phyloP scores from a whole-genome alignment of 2,888 invertebrate genomes.

The Ectemnius continuus region DNA sequence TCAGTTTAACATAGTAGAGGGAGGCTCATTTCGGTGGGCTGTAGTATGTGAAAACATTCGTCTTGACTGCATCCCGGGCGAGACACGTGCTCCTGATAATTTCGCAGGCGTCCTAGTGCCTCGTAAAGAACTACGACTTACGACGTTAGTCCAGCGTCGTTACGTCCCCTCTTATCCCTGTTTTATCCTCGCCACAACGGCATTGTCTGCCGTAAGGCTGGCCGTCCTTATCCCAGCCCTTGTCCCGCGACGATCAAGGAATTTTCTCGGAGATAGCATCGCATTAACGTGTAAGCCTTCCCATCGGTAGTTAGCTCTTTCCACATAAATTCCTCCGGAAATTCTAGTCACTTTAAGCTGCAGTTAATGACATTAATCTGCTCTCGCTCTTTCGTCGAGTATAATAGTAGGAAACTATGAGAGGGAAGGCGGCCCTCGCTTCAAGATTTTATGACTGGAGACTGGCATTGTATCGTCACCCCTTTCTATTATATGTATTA shows the following conservation, averaged over 20 bases:
- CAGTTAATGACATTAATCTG: neutral
- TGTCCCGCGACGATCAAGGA: constrained; percentile 37
- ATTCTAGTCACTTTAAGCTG: neutral
- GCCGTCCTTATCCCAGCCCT: constrained; percentile 38
- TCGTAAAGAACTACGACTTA: constrained; percentile 70
- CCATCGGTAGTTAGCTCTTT: constrained; percentile 7
- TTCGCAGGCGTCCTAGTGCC: constrained; percentile 48
- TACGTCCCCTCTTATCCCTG: constrained; percentile 53
- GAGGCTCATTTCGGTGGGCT: too few species aligned
- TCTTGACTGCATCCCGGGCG: too few species aligned
- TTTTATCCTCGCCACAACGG: constrained; percentile 48
- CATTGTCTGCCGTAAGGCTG: constrained; percentile 36
- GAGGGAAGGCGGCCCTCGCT: too few species aligned
- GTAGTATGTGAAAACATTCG: too few species aligned
- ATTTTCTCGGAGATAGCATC: constrained; percentile 22
- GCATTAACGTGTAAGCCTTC: neutral
- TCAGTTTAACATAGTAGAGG: too few species aligned
- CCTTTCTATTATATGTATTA: neutral
- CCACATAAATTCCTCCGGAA: neutral
- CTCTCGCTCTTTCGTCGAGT: neutral
- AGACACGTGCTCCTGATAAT: constrained; percentile 41
- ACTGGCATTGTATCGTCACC: too few species aligned
- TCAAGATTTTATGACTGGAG: too few species aligned
- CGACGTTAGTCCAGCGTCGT: constrained; percentile 63
- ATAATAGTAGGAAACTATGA: too few species aligned